phyloP scores from a whole-genome alignment of 2,113 vertebrate species.

The Nothoprocta perdicaria region DNA sequence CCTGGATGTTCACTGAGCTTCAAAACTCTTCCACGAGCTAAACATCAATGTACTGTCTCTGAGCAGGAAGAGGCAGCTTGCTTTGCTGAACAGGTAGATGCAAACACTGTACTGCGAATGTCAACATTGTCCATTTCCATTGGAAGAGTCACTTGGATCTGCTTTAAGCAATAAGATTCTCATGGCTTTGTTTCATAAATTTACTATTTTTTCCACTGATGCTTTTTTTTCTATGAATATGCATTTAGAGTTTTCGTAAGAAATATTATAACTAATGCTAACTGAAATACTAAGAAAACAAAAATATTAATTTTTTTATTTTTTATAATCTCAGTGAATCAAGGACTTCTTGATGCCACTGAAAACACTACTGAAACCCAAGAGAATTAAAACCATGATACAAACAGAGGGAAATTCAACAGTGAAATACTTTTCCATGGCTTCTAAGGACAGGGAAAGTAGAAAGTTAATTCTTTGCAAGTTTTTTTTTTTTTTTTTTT shows the following conservation, averaged over 20 bases:
- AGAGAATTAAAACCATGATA: not conserved
- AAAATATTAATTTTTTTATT: not conserved
- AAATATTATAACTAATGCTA: not conserved
- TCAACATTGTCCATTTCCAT: not conserved
- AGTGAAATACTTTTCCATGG: constrained; percentile 1
- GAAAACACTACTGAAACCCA: not conserved
- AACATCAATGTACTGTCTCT: not conserved
- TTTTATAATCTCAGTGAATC: not conserved
- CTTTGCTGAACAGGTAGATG: not conserved
- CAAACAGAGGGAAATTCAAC: not conserved
- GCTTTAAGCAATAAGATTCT: not conserved
- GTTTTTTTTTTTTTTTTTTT: constrained; percentile 5
- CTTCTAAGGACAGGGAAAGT: not conserved
- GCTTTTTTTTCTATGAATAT: not conserved
- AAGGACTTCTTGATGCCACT: not conserved
- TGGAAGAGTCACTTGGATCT: not conserved
- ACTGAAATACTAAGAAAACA: not conserved
- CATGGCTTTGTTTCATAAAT: not conserved
- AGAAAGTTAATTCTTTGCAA: constrained; percentile 23
- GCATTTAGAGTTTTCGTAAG: not conserved
- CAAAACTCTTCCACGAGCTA: not conserved
- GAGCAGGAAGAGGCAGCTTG: not conserved
- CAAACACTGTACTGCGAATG: not conserved
- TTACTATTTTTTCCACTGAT: not conserved
- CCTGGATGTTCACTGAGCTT: not conserved